Conservation (phyloP, 2,113 vertebrate species). For the Variabilichromis moorii region DNA sequence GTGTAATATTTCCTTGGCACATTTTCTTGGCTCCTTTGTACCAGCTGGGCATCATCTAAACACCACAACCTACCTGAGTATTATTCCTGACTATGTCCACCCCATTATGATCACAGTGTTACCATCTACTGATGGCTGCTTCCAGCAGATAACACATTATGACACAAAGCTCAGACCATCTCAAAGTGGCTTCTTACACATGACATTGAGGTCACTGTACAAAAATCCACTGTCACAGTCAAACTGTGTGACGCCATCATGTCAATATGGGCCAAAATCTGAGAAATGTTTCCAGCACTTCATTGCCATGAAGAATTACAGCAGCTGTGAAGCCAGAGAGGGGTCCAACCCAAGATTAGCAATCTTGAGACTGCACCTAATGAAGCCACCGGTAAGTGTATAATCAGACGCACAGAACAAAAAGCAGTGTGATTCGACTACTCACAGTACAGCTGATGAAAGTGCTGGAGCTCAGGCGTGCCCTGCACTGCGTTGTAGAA, state of each 20-base stretch:
- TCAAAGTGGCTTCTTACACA: background rate
- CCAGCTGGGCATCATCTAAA: background rate
- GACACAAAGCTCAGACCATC: background rate
- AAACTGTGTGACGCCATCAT: background rate
- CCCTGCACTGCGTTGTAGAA: slow-evolving; percentile 85
- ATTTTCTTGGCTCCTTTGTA: background rate
- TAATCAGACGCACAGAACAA: background rate
- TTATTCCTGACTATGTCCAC: background rate
- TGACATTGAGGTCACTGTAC: background rate
- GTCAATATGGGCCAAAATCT: background rate
- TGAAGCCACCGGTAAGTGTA: background rate
- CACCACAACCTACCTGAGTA: background rate
- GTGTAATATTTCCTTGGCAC: background rate
- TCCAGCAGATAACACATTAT: background rate
- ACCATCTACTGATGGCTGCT: background rate
- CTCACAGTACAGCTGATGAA: slow-evolving; percentile 96
- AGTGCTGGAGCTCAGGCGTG: slow-evolving; percentile 78
- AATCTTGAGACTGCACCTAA: background rate
- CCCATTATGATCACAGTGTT: background rate
- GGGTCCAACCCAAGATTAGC: background rate
- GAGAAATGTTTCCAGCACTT: background rate
- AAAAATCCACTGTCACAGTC: background rate
- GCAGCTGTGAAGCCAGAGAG: background rate
- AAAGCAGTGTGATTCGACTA: background rate
- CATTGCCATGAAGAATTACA: background rate